Percentiles rank a stretch among this genome's conserved stretches.
Conservation (phyloP, 2,113 vertebrate species). For the Galbula dea region DNA sequence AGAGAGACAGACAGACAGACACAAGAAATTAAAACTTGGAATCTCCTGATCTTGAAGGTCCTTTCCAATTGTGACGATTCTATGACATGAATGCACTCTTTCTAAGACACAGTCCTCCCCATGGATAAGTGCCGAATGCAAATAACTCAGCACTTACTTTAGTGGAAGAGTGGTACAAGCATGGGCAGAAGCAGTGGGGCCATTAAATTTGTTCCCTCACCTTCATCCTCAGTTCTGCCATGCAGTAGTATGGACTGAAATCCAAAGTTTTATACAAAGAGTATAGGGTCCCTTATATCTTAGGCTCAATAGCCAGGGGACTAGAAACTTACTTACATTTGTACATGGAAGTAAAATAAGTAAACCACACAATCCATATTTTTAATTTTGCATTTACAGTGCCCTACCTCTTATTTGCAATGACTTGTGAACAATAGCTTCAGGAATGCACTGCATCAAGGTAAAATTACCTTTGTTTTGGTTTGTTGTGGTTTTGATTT, state of each 20-base stretch:
- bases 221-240: not conserved
- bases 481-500: not conserved
- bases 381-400: not conserved
- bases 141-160: accelerated
- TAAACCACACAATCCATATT: not conserved
- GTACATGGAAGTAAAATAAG: not conserved
- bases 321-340: not conserved
- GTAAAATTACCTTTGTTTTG: not conserved
- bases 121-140: accelerated
- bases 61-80: too few relatives aligned
- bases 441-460: not conserved
- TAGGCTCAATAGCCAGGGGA: not conserved
- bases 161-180: not conserved
- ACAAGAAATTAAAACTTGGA: not conserved
- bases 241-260: not conserved
- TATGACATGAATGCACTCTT: not conserved
- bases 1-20: not conserved
- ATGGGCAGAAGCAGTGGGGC: not conserved
- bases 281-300: not conserved
- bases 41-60: too few relatives aligned
- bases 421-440: not conserved
- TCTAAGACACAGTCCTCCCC: not conserved
- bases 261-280: not conserved
- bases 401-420: not conserved
- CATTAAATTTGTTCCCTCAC: not conserved